These are phyloP conservation scores for Otocyon megalotis DNA, from an alignment of 2,113 vertebrate genomes.

Conservation along the genomic window DNA sequence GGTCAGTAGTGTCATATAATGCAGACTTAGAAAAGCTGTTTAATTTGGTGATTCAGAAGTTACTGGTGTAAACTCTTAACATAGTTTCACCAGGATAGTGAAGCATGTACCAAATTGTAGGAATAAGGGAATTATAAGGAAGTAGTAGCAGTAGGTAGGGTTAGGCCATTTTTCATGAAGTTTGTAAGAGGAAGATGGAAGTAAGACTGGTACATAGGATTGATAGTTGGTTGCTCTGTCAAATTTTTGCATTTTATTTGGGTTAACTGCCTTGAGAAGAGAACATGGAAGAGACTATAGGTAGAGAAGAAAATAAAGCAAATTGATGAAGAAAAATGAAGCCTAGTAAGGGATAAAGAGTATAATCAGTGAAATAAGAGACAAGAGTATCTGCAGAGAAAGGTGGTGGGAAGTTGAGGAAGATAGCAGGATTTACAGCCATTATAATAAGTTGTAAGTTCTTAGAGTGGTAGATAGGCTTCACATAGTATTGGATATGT, in stretches of 20 bases:
- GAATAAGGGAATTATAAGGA: neutral
- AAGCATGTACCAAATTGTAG: neutral
- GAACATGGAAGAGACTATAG: neutral
- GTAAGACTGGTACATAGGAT: neutral
- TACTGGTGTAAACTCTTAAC: neutral
- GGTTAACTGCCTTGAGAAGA: slow-evolving; percentile 9
- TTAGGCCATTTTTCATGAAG: neutral
- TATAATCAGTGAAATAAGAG: neutral
- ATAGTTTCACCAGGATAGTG: neutral
- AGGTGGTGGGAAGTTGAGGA: neutral
- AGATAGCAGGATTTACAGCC: neutral
- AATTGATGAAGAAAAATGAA: neutral
- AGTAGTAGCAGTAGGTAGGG: neutral
- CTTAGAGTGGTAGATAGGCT: neutral
- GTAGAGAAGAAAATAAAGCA: neutral
- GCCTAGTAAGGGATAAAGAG: neutral
- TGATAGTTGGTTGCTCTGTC: neutral
- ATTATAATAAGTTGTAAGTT: neutral
- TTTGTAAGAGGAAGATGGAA: neutral
- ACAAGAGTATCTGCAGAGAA: neutral
- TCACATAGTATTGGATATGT: neutral
- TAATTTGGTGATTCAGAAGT: neutral
- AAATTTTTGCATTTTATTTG: slow-evolving; percentile 18
- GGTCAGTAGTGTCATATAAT: neutral
- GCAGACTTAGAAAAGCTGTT: neutral